A percentile compares a stretch with the other conserved stretches of the same genome.
Conservation (phyloP, 1,140 invertebrate species). For the Drosophila miranda region DNA sequence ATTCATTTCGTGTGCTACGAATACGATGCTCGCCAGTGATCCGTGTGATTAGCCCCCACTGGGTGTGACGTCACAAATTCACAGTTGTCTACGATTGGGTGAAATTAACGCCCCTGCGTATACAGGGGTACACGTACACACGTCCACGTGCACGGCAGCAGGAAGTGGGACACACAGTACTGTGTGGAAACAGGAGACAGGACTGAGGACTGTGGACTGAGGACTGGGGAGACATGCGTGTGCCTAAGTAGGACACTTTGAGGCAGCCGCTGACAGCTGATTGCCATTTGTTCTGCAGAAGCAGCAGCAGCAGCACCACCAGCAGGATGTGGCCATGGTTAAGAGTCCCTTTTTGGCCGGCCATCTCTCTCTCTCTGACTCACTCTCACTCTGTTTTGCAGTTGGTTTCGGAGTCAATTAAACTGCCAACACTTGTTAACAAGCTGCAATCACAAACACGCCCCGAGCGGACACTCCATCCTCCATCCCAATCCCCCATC, state of each 20-base stretch:
- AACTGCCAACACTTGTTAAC: slow-evolving; percentile 82
- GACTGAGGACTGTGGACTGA: slow-evolving; percentile 7
- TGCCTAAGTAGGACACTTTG: slow-evolving; percentile 63
- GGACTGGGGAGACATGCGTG: slow-evolving; percentile 28
- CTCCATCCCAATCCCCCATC: too few relatives aligned
- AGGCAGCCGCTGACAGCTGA: slow-evolving; percentile 61
- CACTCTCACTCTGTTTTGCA: too few relatives aligned
- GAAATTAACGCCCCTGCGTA: slow-evolving; percentile 40
- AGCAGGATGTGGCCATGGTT: slow-evolving; percentile 50
- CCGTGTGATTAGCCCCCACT: slow-evolving; percentile 29
- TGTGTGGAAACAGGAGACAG: slow-evolving; percentile 22
- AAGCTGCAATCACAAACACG: slow-evolving; percentile 81
- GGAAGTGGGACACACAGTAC: slow-evolving; percentile 33
- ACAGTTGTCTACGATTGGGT: slow-evolving; percentile 31
- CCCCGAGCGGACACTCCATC: slow-evolving; percentile 55
- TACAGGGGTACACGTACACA: too few relatives aligned
- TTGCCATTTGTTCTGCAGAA: slow-evolving; percentile 33
- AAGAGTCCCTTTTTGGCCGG: slow-evolving; percentile 7
- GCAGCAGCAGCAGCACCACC: slow-evolving; percentile 15
- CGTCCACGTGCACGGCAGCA: slow-evolving; percentile 5
- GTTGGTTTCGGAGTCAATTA: slow-evolving; percentile 66
- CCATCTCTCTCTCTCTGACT: not conserved
- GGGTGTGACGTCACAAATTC: slow-evolving; percentile 52
- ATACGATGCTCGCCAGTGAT: slow-evolving; percentile 10
- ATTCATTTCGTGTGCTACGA: slow-evolving; percentile 40